Evolutionary conservation across 2,797 vertebrate species (phyloP).

Genomic region (Danio aesculapii): DNA sequence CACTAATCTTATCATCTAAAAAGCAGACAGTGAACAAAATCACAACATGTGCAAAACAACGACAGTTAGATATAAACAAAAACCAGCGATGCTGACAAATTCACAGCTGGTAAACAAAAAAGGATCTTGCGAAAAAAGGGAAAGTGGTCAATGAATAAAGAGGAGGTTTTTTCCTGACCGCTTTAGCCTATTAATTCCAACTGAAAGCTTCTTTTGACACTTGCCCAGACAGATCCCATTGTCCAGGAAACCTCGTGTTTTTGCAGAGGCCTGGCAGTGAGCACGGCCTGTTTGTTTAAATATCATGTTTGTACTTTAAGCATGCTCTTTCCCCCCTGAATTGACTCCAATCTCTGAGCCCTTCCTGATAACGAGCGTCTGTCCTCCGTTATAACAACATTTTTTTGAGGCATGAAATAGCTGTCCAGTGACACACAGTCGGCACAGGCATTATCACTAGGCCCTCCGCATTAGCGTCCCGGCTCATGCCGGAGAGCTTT

Average conservation of each 20-base stretch:
- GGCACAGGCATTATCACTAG: slow-evolving; percentile 32
- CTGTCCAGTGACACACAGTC: slow-evolving; percentile 45
- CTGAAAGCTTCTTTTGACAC: slow-evolving; percentile 84
- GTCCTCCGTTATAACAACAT: slow-evolving; percentile 54
- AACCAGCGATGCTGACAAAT: background rate
- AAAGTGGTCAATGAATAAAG: slow-evolving; percentile 63
- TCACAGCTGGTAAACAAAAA: background rate
- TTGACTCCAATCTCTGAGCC: slow-evolving; percentile 45
- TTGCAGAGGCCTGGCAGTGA: slow-evolving; percentile 76
- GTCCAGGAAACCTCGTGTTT: slow-evolving; percentile 76
- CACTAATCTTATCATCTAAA: slow-evolving; percentile 52
- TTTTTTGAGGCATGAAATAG: slow-evolving; percentile 55
- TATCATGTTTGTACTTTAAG: slow-evolving; percentile 68
- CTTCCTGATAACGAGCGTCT: slow-evolving; percentile 60
- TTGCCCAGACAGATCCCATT: slow-evolving; percentile 81
- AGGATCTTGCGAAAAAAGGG: slow-evolving; percentile 7
- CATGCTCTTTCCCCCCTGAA: slow-evolving; percentile 23
- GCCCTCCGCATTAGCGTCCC: background rate
- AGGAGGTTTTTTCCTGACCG: slow-evolving; percentile 67
- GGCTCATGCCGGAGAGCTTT: slow-evolving; percentile 37
- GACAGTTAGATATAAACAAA: slow-evolving; percentile 9
- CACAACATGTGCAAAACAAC: slow-evolving; percentile 38
- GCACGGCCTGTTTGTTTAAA: slow-evolving; percentile 61
- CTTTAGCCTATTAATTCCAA: slow-evolving; percentile 85
- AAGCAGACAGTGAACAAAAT: slow-evolving; percentile 3